These are phyloP conservation scores for Embidobia sp. DNA, from an alignment of 2,888 invertebrate genomes.

Conservation along the genomic window DNA sequence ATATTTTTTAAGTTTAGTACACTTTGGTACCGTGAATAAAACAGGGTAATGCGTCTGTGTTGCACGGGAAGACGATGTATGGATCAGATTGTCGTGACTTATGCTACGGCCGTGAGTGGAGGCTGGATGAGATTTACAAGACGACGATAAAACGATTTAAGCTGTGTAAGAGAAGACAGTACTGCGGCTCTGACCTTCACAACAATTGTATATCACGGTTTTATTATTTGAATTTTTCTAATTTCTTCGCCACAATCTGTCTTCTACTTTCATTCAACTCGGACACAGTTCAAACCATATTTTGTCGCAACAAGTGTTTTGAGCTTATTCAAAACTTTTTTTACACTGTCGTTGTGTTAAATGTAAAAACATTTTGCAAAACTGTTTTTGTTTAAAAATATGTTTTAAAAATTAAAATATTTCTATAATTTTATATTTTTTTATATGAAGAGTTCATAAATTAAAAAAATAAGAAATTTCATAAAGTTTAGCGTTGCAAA, in stretches of 20 bases:
- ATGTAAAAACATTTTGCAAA: background rate
- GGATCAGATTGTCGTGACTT: conserved; percentile 66
- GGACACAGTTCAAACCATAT: no score
- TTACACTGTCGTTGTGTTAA: no score
- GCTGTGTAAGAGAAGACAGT: conserved; percentile 31
- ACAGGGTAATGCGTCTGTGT: conserved; percentile 61
- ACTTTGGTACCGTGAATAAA: conserved; percentile 44
- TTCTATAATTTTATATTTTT: no score
- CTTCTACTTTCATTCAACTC: background rate
- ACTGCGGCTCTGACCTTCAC: conserved; percentile 46
- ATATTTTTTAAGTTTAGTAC: conserved; percentile 53
- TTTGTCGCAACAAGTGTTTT: no score
- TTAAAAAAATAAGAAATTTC: no score
- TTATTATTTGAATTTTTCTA: conserved; percentile 1
- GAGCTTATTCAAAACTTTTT: no score
- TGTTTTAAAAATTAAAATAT: no score
- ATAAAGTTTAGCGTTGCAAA: no score
- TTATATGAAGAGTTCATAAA: no score
- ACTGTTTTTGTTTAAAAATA: no score
- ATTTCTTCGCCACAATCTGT: background rate
- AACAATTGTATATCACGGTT: conserved; percentile 10
- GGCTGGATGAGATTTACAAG: conserved; percentile 60
- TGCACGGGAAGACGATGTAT: conserved; percentile 61
- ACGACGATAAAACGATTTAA: conserved; percentile 57
- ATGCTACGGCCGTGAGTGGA: conserved; percentile 55